A percentile compares a stretch with the other conserved stretches of the same genome.
Conservation (phyloP, 1,140 invertebrate genomes). For the Drosophila pectinifera region DNA sequence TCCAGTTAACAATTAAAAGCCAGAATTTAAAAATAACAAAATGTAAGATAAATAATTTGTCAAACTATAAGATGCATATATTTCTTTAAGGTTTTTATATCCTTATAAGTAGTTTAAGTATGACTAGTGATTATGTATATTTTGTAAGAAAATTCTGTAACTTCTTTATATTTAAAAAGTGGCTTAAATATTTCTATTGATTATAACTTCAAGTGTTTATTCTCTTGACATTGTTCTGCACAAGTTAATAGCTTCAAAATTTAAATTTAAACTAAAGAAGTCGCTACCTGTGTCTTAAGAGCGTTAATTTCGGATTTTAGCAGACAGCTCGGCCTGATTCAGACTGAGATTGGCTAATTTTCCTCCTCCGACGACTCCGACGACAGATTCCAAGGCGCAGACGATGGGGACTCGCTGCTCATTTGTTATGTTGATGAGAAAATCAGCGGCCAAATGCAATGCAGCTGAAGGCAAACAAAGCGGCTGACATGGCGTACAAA, state of each 20-base stretch:
- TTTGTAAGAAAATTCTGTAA: not conserved
- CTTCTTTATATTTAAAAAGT: not conserved
- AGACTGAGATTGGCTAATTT: not conserved
- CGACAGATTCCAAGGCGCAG: constrained; percentile 15
- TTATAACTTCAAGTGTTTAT: no score
- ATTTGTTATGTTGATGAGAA: constrained; percentile 50
- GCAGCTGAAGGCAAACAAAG: constrained; percentile 31
- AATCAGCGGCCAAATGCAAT: constrained; percentile 58
- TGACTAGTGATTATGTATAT: not conserved
- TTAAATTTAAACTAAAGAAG: not conserved
- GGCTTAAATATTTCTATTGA: no score
- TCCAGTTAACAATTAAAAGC: not conserved
- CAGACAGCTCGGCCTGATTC: not conserved
- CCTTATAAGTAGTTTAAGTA: not conserved
- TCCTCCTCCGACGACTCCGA: constrained; percentile 6
- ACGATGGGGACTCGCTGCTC: constrained; percentile 16
- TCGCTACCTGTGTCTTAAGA: not conserved
- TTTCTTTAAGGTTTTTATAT: not conserved
- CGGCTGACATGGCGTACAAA: constrained; percentile 46
- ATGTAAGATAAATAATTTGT: no score
- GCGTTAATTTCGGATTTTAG: not conserved
- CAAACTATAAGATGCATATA: not conserved
- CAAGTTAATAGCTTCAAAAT: no score
- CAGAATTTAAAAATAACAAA: no score
- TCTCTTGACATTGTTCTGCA: no score